A percentile compares a stretch with the other conserved stretches of the same genome.
Evolutionary conservation across 2,113 vertebrate species (phyloP).

Genomic region (Gracilinanus agilis): DNA sequence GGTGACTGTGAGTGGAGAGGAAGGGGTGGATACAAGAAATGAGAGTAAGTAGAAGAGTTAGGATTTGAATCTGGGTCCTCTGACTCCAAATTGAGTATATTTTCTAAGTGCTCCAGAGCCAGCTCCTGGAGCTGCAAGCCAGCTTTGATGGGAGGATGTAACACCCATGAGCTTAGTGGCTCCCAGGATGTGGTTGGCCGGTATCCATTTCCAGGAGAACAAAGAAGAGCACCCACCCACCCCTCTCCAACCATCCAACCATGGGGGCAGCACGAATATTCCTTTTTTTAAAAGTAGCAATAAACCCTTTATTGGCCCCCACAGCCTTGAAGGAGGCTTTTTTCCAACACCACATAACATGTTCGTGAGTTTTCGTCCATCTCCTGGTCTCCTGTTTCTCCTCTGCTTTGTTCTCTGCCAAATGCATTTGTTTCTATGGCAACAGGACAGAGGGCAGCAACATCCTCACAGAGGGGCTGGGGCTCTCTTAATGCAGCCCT

Average conservation of each 20-base stretch:
- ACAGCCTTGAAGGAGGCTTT: conserved; percentile 6
- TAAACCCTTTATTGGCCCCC: conserved; percentile 1
- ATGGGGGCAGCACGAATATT: neutral
- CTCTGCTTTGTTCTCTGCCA: conserved; percentile 54
- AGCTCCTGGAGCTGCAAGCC: neutral
- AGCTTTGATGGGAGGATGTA: neutral
- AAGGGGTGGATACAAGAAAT: neutral
- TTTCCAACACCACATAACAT: neutral
- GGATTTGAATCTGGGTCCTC: too few species aligned
- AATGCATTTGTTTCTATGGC: conserved; percentile 71
- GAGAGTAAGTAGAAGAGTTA: neutral
- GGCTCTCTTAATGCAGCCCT: neutral
- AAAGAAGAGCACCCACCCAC: neutral
- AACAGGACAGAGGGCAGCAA: conserved; percentile 52
- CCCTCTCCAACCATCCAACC: conserved; percentile 8
- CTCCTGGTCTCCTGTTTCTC: conserved; percentile 17
- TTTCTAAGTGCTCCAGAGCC: neutral
- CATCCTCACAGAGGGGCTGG: conserved; percentile 1
- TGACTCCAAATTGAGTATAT: neutral
- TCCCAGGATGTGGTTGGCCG: neutral
- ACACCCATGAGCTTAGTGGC: neutral
- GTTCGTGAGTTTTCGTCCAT: conserved; percentile 54
- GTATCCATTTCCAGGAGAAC: neutral
- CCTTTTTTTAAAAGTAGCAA: neutral
- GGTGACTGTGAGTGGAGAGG: neutral